Base-by-base conservation (phyloP, 2,113 vertebrate species). In the Patagioenas fasciata region DNA sequence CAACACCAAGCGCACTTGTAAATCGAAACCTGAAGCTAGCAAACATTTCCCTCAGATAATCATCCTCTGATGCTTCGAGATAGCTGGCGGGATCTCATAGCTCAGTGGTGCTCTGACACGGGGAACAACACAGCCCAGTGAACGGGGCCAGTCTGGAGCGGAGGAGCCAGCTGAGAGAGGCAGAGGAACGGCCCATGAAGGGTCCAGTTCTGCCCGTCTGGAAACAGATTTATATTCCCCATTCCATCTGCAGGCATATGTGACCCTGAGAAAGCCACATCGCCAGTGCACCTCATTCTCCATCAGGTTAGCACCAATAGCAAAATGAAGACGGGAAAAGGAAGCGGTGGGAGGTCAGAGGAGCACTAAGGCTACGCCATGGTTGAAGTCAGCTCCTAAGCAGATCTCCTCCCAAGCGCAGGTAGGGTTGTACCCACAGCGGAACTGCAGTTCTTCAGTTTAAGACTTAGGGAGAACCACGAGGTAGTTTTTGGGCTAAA, bases 91-190 rank as follows among this genome's bases (percentile, higher is more conserved):
- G 32, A 31, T 42, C 44, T 62, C 42, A 42, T 13, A 73, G 73
- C 73, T 89, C 83, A 79, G 77, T 8, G 3, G 42, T 74, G 69
- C 86, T 79, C 57, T 91, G 83, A 32, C 47, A 26, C 67, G 67
- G 61, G 71, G 65, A 94, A 77, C 28, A 32, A 60, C 66, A 48
- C 21, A 18, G 51, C 2, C 70, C 44, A 36, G 57, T 5, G 77
- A 71, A 19, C 0, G 0, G 57, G 53, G 29, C 28, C 40, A 80
- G 84, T 56, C 36, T 2, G 31, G 42, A 70, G 42, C 4, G 1
- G 38, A 81, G 28, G 15, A 75, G 53, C 31, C 80, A 50, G 69
- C 15, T 3, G 7, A 31, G 66, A 42, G 31, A 73, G 67, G 11
- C 18, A 4, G 47, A 57, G 66, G 65, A 87, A 71, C 2, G 6